Evolutionary conservation across 2,113 vertebrate species (phyloP).

Genomic region (Elephantulus edwardii): DNA sequence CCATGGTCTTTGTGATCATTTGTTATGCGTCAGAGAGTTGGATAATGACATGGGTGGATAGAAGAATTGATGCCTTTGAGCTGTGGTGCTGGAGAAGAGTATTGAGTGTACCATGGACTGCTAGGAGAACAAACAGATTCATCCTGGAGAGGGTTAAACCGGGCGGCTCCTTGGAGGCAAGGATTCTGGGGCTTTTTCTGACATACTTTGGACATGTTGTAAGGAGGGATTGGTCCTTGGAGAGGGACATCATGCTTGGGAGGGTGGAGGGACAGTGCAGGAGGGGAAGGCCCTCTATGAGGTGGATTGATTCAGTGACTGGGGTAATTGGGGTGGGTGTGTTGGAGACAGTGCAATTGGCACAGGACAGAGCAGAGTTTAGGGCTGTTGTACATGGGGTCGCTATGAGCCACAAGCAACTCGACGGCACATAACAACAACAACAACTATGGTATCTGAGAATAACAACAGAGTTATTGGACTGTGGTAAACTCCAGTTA

Average conservation of each 20-base stretch:
- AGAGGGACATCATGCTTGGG: background rate
- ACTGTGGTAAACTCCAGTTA: constrained; percentile 39
- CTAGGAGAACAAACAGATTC: background rate
- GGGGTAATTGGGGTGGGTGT: no score
- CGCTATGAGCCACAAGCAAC: background rate
- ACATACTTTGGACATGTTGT: background rate
- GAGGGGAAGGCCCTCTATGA: background rate
- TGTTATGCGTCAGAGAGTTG: background rate
- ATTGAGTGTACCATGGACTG: background rate
- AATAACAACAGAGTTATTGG: background rate
- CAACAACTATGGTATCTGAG: background rate
- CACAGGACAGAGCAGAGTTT: background rate
- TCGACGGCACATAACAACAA: background rate
- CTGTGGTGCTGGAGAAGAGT: no score
- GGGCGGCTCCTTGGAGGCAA: background rate
- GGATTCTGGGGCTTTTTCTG: background rate
- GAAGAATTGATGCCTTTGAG: background rate
- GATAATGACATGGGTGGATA: no score
- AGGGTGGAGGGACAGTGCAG: background rate
- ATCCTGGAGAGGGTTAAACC: background rate
- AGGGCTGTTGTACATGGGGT: background rate
- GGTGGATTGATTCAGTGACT: background rate
- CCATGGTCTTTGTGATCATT: background rate
- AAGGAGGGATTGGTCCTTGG: background rate
- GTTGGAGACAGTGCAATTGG: no score